phyloP scores from a whole-genome alignment of 2,113 vertebrate genomes.

The Spermophilus dauricus region DNA sequence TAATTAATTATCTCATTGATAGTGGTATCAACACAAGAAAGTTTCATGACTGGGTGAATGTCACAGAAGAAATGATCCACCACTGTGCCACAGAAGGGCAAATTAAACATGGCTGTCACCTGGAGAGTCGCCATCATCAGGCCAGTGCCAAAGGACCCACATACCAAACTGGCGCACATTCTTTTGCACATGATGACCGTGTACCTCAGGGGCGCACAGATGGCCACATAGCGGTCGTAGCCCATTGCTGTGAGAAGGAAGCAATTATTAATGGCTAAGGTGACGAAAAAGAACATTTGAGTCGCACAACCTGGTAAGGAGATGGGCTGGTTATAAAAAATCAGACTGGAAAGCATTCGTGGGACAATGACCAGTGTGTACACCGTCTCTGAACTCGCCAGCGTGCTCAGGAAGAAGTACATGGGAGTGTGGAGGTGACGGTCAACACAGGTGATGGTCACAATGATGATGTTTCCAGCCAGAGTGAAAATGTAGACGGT shows the following conservation, averaged over 20 bases:
- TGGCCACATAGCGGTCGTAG: slow-evolving; percentile 61
- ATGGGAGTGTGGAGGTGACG: slow-evolving; percentile 61
- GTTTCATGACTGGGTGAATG: slow-evolving; percentile 64
- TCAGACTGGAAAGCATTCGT: slow-evolving; percentile 57
- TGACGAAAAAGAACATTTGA: slow-evolving; percentile 74
- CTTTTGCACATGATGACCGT: slow-evolving; percentile 53
- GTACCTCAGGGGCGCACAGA: slow-evolving; percentile 66
- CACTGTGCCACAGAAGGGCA: slow-evolving; percentile 64
- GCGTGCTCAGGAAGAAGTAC: slow-evolving; percentile 74
- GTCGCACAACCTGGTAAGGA: slow-evolving; percentile 54
- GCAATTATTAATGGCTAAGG: slow-evolving; percentile 48
- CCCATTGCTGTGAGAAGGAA: slow-evolving; percentile 73
- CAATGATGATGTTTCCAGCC: slow-evolving; percentile 49
- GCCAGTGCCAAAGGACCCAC: slow-evolving; percentile 59
- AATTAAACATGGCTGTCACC: slow-evolving; percentile 7
- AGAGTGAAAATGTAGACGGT: slow-evolving; percentile 62
- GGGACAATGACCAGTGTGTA: slow-evolving; percentile 68
- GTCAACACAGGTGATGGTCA: slow-evolving; percentile 7
- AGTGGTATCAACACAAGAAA: slow-evolving; percentile 58
- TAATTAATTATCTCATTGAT: slow-evolving; percentile 75
- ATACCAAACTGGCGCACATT: not conserved
- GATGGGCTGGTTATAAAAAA: slow-evolving; percentile 66
- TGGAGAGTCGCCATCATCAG: slow-evolving; percentile 53
- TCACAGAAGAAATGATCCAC: slow-evolving; percentile 74
- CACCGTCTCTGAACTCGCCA: slow-evolving; percentile 63